Conservation (phyloP, 2,888 invertebrate species). For the Volucella bombylans region DNA sequence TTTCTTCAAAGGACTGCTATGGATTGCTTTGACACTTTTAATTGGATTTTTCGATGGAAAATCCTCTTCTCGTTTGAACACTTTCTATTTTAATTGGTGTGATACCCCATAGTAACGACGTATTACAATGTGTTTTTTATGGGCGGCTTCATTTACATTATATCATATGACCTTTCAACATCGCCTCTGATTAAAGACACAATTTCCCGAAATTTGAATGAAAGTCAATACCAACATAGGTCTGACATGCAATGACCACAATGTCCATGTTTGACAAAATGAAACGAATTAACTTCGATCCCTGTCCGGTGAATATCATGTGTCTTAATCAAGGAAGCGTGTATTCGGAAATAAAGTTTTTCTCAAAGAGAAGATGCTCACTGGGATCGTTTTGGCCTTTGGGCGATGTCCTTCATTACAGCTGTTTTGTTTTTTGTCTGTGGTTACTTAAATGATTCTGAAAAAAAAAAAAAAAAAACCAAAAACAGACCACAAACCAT, state of each 20-base stretch:
- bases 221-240: background rate
- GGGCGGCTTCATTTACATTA: too few relatives aligned
- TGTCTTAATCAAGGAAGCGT: background rate
- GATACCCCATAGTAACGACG: too few relatives aligned
- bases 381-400: slow-evolving; percentile 5
- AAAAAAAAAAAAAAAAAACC: background rate
- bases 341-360: slow-evolving; percentile 8
- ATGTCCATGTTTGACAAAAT: background rate
- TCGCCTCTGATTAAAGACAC: too few relatives aligned
- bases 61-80: too few relatives aligned
- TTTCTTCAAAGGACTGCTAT: too few relatives aligned
- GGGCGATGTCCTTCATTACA: background rate
- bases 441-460: slow-evolving; percentile 19
- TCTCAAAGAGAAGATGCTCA: slow-evolving; percentile 4
- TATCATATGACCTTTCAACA: too few relatives aligned
- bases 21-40: too few relatives aligned
- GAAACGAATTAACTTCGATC: slow-evolving; percentile 12
- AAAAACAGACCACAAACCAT: slow-evolving; percentile 4
- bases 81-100: too few relatives aligned
- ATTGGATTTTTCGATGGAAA: too few relatives aligned
- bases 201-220: background rate
- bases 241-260: background rate
- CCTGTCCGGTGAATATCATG: background rate
- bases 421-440: slow-evolving; percentile 20
- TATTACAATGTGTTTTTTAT: too few relatives aligned